Percentiles rank a stretch among this genome's conserved stretches.
Evolutionary conservation across 2,888 invertebrate species (phyloP).

Genomic region (Drosophila koepferae): DNA sequence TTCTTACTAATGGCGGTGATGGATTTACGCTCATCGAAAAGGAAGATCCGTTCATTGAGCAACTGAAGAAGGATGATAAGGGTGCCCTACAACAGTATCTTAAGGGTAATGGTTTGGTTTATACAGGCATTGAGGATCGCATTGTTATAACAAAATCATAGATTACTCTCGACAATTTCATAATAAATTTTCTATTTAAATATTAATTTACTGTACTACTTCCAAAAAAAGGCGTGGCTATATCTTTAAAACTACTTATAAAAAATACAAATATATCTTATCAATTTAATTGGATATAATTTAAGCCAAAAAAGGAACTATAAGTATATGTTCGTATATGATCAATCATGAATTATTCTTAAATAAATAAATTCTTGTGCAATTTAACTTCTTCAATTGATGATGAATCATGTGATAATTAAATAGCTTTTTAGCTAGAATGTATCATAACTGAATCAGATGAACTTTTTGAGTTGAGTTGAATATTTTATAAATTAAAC

Average conservation of each 20-base stretch:
- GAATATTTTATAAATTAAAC: background rate
- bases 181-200: background rate
- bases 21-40: slow-evolving; percentile 84
- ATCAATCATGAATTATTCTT: background rate
- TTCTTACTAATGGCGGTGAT: slow-evolving; percentile 91
- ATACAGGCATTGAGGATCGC: slow-evolving; percentile 88
- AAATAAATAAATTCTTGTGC: background rate
- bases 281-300: background rate
- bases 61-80: slow-evolving; percentile 86
- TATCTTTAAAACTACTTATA: background rate
- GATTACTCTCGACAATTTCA: background rate
- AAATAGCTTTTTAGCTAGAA: background rate
- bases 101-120: slow-evolving; percentile 87
- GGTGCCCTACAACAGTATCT: slow-evolving; percentile 87
- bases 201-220: background rate
- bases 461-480: background rate
- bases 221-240: background rate
- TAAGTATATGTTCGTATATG: background rate
- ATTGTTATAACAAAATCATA: slow-evolving; percentile 81
- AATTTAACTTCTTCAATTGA: background rate
- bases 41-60: slow-evolving; percentile 35
- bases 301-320: background rate
- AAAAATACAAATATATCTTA: background rate
- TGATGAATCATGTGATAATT: background rate
- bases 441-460: background rate